phyloP scores from a whole-genome alignment of 2,888 invertebrate species.

The Clusia tigrina region DNA sequence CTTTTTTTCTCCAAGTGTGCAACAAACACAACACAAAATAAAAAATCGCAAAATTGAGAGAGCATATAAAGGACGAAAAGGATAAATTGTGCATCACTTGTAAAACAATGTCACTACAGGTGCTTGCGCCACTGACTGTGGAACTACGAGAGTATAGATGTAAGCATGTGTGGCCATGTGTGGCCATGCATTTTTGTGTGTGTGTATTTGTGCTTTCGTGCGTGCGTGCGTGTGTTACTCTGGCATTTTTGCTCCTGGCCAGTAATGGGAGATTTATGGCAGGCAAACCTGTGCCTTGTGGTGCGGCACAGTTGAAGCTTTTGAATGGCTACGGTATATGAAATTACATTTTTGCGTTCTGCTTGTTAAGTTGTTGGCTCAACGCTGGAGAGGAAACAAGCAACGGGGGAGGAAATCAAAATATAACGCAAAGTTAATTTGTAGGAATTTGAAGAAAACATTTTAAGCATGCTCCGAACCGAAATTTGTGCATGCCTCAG shows the following conservation, averaged over 20 bases:
- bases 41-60: neutral
- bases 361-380: neutral
- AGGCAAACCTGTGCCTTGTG: neutral
- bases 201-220: neutral
- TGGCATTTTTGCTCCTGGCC: neutral
- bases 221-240: neutral
- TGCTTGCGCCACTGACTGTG: neutral
- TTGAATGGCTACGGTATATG: neutral
- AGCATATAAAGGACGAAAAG: neutral
- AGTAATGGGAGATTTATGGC: neutral
- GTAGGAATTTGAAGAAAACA: too few species aligned
- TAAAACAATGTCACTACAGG: conserved; percentile 4
- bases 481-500: too few species aligned
- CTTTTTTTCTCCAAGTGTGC: neutral
- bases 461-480: too few species aligned
- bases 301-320: neutral
- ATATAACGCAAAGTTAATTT: neutral
- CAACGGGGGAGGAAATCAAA: too few species aligned
- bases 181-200: neutral
- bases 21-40: neutral
- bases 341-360: neutral
- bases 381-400: too few species aligned
- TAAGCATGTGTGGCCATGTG: neutral
- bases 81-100: neutral
- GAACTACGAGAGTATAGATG: neutral